These are phyloP conservation scores for Drosophila paranaensis DNA, from an alignment of 2,888 invertebrate species.

Conservation along the genomic window DNA sequence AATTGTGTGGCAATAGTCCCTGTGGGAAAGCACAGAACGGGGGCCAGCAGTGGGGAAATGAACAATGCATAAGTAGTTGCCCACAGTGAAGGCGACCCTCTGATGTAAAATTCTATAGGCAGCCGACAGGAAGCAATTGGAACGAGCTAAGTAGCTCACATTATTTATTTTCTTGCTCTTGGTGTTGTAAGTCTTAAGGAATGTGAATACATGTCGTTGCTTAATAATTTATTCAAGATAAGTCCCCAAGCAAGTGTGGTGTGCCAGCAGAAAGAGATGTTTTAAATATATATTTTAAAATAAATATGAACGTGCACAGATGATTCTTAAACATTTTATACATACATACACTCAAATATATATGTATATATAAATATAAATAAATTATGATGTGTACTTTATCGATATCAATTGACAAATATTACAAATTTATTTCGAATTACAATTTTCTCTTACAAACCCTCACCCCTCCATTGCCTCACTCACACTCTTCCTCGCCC, in stretches of 20 bases:
- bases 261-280: too few species aligned
- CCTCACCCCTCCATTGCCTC: neutral
- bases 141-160: slow-evolving; percentile 8
- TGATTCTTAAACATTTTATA: neutral
- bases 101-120: slow-evolving; percentile 14
- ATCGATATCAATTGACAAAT: neutral
- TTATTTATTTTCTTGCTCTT: neutral
- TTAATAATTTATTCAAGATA: neutral
- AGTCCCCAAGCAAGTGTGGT: neutral
- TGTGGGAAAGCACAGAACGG: slow-evolving; percentile 1
- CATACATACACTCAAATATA: neutral
- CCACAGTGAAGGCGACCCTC: slow-evolving; percentile 13
- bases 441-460: neutral
- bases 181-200: neutral
- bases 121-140: slow-evolving; percentile 35
- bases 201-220: neutral
- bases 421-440: slow-evolving; percentile 1
- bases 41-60: slow-evolving; percentile 12
- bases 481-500: neutral
- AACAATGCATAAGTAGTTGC: slow-evolving; percentile 36
- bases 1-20: slow-evolving; percentile 45
- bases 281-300: neutral
- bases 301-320: neutral
- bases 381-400: neutral
- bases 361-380: neutral